A percentile compares a stretch with the other conserved stretches of the same genome.
Evolutionary conservation across 2,113 vertebrate species (phyloP).

Genomic region (Odocoileus virginianus): DNA sequence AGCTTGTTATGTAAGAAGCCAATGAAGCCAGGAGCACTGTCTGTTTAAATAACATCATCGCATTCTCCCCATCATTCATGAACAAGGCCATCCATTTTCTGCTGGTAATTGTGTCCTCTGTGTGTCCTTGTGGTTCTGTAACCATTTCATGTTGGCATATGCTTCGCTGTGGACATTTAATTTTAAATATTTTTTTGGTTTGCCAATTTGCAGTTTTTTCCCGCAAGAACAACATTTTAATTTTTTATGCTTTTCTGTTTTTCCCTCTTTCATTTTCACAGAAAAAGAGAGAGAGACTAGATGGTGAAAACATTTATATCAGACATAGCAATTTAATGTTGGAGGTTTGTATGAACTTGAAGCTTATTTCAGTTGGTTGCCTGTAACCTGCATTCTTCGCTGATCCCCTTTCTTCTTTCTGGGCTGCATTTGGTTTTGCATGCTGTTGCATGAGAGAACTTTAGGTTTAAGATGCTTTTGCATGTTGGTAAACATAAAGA

Average conservation of each 20-base stretch:
- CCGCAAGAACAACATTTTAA: conserved; percentile 84
- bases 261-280: conserved; percentile 89
- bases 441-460: conserved; percentile 78
- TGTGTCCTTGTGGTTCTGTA: conserved; percentile 70
- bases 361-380: conserved; percentile 83
- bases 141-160: conserved; percentile 68
- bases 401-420: conserved; percentile 71
- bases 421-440: conserved; percentile 80
- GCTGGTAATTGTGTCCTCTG: conserved; percentile 45
- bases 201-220: conserved; percentile 78
- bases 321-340: conserved; percentile 99
- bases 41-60: conserved; percentile 78
- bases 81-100: conserved; percentile 45
- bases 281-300: conserved; percentile 99
- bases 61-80: conserved; percentile 64
- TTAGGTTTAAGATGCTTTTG: conserved; percentile 74
- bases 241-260: conserved; percentile 85
- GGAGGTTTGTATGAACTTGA: conserved; percentile 98
- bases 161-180: conserved; percentile 73
- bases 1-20: conserved; percentile 37
- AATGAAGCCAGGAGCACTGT: conserved; percentile 74
- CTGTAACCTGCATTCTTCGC: conserved; percentile 76
- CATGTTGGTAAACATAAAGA: conserved; percentile 75
- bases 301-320: conserved; percentile 99
- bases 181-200: conserved; percentile 80